These are phyloP conservation scores for Magallana angulata DNA, from an alignment of 1,140 invertebrate genomes.

Conservation along the genomic window DNA sequence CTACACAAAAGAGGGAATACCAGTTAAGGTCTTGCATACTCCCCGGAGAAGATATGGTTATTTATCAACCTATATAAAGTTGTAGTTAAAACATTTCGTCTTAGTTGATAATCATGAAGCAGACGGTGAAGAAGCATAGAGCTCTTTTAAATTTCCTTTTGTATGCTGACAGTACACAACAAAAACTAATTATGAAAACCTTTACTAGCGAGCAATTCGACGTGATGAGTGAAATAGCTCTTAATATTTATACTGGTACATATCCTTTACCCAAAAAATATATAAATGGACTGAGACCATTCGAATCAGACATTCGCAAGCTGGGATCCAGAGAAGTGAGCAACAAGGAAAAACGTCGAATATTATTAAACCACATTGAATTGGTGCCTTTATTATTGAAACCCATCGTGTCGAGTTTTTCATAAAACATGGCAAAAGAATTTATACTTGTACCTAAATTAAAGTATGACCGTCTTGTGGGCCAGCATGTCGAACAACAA, in stretches of 20 bases:
- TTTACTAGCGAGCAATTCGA: constrained; percentile 37
- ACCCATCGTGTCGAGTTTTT: constrained; percentile 25
- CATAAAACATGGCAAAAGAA: constrained; percentile 38
- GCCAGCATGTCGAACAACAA: too few species aligned
- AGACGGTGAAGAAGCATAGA: constrained; percentile 13
- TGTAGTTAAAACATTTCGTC: not conserved
- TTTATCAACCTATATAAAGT: constrained; percentile 47
- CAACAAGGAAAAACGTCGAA: not conserved
- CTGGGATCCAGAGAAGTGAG: constrained; percentile 34
- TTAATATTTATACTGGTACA: constrained; percentile 41
- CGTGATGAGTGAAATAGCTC: constrained; percentile 37
- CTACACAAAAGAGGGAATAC: constrained; percentile 41
- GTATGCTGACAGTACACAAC: constrained; percentile 26
- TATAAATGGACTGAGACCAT: constrained; percentile 40
- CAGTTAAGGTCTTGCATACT: constrained; percentile 52
- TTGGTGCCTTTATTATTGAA: constrained; percentile 27
- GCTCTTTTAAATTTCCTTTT: constrained; percentile 30
- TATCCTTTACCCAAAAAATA: not conserved
- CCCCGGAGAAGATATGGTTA: constrained; percentile 47
- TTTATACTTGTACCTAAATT: constrained; percentile 36
- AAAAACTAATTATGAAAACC: constrained; percentile 21
- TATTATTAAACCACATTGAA: not conserved
- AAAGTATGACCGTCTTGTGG: constrained; percentile 28
- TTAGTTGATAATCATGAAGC: constrained; percentile 44
- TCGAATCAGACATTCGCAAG: constrained; percentile 29